Percentiles rank a stretch among this genome's conserved stretches.
phyloP scores from a whole-genome alignment of 2,797 vertebrate species.

The Urosaurus nigricauda region DNA sequence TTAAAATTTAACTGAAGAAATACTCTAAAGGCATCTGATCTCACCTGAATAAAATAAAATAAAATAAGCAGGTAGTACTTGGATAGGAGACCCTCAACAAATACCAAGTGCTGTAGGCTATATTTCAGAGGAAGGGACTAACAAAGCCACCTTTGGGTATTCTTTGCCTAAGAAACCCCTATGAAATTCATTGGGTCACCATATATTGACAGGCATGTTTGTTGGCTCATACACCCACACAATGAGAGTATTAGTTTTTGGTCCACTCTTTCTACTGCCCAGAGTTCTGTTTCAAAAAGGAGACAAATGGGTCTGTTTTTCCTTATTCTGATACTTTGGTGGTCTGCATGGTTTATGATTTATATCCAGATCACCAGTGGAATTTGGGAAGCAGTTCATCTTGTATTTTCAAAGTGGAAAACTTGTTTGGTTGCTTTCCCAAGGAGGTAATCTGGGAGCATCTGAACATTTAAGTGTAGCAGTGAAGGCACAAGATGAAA shows the following conservation, averaged over 20 bases:
- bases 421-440: conserved; percentile 5
- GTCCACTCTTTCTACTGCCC: background rate
- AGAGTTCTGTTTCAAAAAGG: background rate
- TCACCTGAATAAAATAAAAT: too few relatives aligned
- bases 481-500: background rate
- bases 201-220: too few relatives aligned
- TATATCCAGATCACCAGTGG: background rate
- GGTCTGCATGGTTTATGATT: conserved; percentile 5
- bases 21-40: too few relatives aligned
- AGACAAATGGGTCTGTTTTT: background rate
- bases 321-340: background rate
- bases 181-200: too few relatives aligned
- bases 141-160: too few relatives aligned
- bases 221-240: too few relatives aligned
- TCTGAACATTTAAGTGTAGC: background rate
- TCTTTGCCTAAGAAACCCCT: too few relatives aligned
- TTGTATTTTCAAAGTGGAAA: conserved; percentile 18
- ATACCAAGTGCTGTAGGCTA: too few relatives aligned
- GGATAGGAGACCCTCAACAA: too few relatives aligned
- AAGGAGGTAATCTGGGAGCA: background rate
- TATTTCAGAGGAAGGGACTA: too few relatives aligned
- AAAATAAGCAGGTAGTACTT: too few relatives aligned
- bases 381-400: conserved; percentile 19
- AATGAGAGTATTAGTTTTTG: background rate
- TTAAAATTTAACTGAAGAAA: conserved; percentile 15